Conservation (phyloP, 30 jellyfish, hydroid and myxozoan species). For the Turritopsis rubra region DNA sequence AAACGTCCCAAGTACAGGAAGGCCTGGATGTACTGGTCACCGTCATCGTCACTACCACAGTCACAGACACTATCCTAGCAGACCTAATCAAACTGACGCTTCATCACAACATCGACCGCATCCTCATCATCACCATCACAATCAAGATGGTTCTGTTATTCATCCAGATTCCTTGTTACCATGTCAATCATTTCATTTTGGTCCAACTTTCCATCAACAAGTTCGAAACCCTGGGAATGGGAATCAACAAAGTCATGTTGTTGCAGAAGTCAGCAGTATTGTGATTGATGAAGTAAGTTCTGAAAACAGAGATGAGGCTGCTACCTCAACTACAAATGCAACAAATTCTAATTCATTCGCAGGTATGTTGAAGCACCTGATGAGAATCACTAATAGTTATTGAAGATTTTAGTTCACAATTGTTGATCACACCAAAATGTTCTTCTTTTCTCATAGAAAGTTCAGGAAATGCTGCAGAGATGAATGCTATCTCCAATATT, state of each 20-base stretch:
- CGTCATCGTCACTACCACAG: neutral
- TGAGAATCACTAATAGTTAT: too few species aligned
- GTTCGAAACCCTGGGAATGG: neutral
- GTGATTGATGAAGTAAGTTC: slow-evolving; percentile 48
- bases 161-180: slow-evolving; percentile 87
- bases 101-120: slow-evolving; percentile 16
- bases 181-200: slow-evolving; percentile 93
- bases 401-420: too few species aligned
- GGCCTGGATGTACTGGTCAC: neutral
- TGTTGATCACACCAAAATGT: too few species aligned
- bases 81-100: neutral
- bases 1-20: neutral
- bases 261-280: slow-evolving; percentile 75
- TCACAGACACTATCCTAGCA: slow-evolving; percentile 17
- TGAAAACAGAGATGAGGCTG: neutral
- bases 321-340: neutral
- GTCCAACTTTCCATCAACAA: slow-evolving; percentile 71
- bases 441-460: neutral
- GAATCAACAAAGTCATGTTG: slow-evolving; percentile 38
- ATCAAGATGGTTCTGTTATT: slow-evolving; percentile 37
- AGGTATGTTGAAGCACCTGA: neutral
- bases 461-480: slow-evolving; percentile 14
- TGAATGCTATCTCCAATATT: slow-evolving; percentile 21
- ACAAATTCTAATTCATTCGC: slow-evolving; percentile 2
- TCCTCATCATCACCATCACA: slow-evolving; percentile 30